phyloP scores from a whole-genome alignment of 2,113 vertebrate genomes.

The Ardeotis arabs region DNA sequence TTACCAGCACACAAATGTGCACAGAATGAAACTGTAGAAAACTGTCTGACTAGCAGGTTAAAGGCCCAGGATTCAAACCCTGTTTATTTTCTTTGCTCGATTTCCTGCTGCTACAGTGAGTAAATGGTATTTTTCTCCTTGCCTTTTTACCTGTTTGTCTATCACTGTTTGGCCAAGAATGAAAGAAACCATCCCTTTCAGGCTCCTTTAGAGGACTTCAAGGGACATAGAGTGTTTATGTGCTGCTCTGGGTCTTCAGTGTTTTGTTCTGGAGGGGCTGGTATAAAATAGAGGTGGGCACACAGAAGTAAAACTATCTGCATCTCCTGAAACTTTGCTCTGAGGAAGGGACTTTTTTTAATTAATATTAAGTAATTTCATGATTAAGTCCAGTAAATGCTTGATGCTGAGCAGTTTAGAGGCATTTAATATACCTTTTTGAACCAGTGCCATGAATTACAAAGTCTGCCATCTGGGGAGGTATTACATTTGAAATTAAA shows the following conservation, averaged over 20 bases:
- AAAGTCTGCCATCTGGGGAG: conserved; percentile 76
- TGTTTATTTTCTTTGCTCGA: conserved; percentile 87
- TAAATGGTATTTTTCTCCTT: conserved; percentile 79
- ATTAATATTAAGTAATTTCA: conserved; percentile 70
- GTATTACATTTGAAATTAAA: conserved; percentile 75
- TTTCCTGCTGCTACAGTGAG: conserved; percentile 84
- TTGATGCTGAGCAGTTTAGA: conserved; percentile 63
- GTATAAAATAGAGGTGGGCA: conserved; percentile 5
- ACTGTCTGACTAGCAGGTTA: conserved; percentile 80
- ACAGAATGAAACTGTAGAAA: conserved; percentile 79
- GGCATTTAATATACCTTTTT: conserved; percentile 77
- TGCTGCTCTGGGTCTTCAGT: conserved; percentile 4
- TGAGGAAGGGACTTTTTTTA: conserved; percentile 68
- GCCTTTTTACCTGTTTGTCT: conserved; percentile 77
- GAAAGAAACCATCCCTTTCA: conserved; percentile 65
- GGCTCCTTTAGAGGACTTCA: conserved; percentile 46
- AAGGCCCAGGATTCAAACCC: conserved; percentile 75
- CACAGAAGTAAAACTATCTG: conserved; percentile 47
- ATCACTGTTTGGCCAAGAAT: conserved; percentile 66
- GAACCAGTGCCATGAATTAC: conserved; percentile 79
- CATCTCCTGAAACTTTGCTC: conserved; percentile 51
- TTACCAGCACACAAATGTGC: conserved; percentile 79
- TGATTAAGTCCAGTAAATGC: conserved; percentile 58
- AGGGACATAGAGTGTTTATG: conserved; percentile 19
- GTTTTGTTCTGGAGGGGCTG: background rate